Base-by-base conservation (phyloP, 2,797 vertebrate species). In the Babyrousa celebensis region DNA sequence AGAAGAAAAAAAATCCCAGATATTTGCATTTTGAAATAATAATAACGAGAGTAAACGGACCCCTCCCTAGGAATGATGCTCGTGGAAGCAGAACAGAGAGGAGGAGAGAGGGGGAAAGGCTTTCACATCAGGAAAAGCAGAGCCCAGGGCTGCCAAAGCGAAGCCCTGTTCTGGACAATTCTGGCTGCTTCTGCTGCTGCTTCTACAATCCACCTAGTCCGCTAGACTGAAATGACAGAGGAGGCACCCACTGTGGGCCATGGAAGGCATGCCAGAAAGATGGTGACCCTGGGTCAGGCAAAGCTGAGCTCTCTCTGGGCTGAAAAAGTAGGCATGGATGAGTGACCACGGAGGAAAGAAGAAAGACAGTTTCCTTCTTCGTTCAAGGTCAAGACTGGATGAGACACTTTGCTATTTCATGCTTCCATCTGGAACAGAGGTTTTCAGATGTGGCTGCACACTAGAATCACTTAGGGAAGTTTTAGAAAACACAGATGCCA, bases 21-120 rank as follows among this genome's bases (percentile, higher is more conserved):
- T 68, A 78, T 29, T 96, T 83, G 40, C 60, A 36, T 70, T 89
- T 74, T 5, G 32, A 65, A 29, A 58, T 74, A 78, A 8, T 5
- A 12, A 63, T 67, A 72, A 52, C 79, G 36, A 12, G n/a, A 79
- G 18, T 10, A 27, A 63, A 25, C 54, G 60, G 17, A 18, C 54
- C 25, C 3, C 40, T 43, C 3, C 20, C 3, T 29, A 3, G 3
- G 20, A 65, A 85, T n/a, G 32, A 56, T 27, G n/a, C 52, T 85
- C 62, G 8, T 2, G 1, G 58, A 18, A 10, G 77, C 1, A 58
- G 77, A 16, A 4, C 15, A 6, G 58, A 36, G 20, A 3, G 0
- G 1, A 58, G n/a, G 5, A n/a, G 6, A 32, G n/a, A 12, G 3
- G 12, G 11, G 5, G 1, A 10, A n/a, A 72, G 17, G 1, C 5